Base-by-base conservation (phyloP, 2,888 invertebrate species). In the Vanessa cardui region DNA sequence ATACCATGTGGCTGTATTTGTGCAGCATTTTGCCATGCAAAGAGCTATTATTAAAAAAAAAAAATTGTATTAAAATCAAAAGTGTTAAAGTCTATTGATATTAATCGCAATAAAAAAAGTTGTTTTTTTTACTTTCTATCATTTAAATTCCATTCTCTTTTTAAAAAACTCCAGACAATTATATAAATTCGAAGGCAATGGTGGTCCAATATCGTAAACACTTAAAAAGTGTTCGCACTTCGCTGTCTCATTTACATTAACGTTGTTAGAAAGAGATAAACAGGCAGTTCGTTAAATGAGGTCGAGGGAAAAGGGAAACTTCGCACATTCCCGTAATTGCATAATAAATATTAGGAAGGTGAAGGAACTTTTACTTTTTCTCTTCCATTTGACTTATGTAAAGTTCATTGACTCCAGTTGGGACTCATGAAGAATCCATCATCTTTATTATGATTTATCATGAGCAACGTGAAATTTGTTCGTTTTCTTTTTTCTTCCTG, bases 231-330 rank as follows among this genome's bases (percentile, higher is more conserved):
- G 8, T 56, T 26, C n/a, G 39, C 33, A 39, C 12, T 12, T 39
- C 12, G 12, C 12, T 39, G 33, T 39, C 56, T 56, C 39, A 18
- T 9, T 56, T 18, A 39, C 18, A 18, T 18, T 56, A 9, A 39
- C 9, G 16, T 18, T 12, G 56, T 56, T 56, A 56, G 56, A 56
- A 56, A 56, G 56, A 56, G 33, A 56, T 9, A n/a, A 31, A 54
- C 26, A 39, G 20, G 1, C 39, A 31, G 18, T 58, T 64, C 47
- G 58, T 44, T 18, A 15, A 66, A 60, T 52, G 50, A 60, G 60
- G 54, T 66, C 65, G 59, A 52, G 50, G 52, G 31, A 54, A 54
- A 54, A 54, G 54, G 60, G 31, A 39, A 66, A 66, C 65, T 66
- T 47, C 31, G 52, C 44, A 18, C 45, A 59, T 64, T 64, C 33